Base-by-base conservation (phyloP, 2,797 vertebrate genomes). In the Dendrocincla tyrannina region DNA sequence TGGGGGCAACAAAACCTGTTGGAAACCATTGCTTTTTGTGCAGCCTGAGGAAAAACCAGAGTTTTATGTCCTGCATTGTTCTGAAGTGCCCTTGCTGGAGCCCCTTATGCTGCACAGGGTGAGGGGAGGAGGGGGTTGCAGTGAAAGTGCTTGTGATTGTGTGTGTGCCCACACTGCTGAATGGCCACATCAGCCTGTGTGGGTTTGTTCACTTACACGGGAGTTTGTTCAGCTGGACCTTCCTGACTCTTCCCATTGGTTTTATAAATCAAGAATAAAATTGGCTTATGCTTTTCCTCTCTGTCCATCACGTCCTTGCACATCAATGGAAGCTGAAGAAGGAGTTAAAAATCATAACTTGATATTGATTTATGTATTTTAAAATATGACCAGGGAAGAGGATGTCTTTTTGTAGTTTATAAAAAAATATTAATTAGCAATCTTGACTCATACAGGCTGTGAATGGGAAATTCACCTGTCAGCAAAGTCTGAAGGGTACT, bases 381-480 rank as follows among this genome's bases (percentile, higher is more conserved):
- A 56, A 69, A 81, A 70, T 59, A 33, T 33, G 30, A 33, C 39
- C 35, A 28, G 47, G 50, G 76, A 59, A 69, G 47, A 46, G 28
- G 55, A 52, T 70, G 69, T 80, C 28, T 46, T 75, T 67, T 60
- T 75, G 35, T 32, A 64, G 63, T 60, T 91, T 63, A 41, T 62
- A 56, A 32, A 89, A 91, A 42, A n/a, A 13, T 4, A 64, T 42
- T 60, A 66, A 81, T 81, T 84, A 55, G 33, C 27, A 70, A 37
- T 62, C 53, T 69, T 62, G 56, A 44, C 42, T 89, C 10, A 30
- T 27, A 3, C 8, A 24, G 50, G 52, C 17, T 3, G 7, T 44
- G 41, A 59, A 18, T 78, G 41, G 59, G 79, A 84, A 84, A 73
- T 39, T 78, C 77, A 91, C 73, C 85, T 73, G 28, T 68, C 87